Conservation (phyloP, 2,888 invertebrate genomes). For the Hymenopus coronatus region DNA sequence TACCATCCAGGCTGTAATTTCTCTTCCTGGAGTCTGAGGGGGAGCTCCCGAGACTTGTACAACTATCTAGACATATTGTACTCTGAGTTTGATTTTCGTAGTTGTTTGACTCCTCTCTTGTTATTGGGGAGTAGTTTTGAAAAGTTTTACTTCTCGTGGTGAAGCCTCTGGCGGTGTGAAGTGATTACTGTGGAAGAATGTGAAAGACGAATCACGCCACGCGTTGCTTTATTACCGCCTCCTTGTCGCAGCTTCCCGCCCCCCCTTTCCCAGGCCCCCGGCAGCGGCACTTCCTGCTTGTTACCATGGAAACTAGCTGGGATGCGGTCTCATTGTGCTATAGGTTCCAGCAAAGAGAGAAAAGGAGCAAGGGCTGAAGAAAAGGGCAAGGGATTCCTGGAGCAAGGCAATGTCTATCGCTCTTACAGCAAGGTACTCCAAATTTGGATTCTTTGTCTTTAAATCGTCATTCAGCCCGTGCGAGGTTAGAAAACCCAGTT, state of each 20-base stretch:
- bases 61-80: not conserved
- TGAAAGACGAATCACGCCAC: conserved; percentile 25
- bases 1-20: not conserved
- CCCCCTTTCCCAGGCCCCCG: conserved; percentile 4
- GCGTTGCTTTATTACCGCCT: conserved; percentile 29
- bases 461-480: too few relatives aligned
- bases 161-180: conserved; percentile 13
- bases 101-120: not conserved
- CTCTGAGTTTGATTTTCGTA: not conserved
- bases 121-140: not conserved
- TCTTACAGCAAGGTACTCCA: too few relatives aligned
- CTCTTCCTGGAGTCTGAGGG: not conserved
- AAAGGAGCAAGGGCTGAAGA: not conserved
- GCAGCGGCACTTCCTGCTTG: conserved; percentile 18
- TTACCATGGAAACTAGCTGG: conserved; percentile 31
- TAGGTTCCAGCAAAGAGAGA: conserved; percentile 2
- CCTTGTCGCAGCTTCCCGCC: conserved; percentile 14
- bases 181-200: conserved; percentile 15
- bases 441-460: too few relatives aligned
- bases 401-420: not conserved
- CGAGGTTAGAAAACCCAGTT: too few relatives aligned
- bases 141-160: conserved; percentile 14
- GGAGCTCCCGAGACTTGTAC: not conserved
- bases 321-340: conserved; percentile 26
- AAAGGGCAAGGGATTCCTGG: not conserved